Percentiles rank a stretch among this genome's conserved stretches.
phyloP scores from a whole-genome alignment of 1,140 invertebrate genomes.

The Sminthurides bifidus region DNA sequence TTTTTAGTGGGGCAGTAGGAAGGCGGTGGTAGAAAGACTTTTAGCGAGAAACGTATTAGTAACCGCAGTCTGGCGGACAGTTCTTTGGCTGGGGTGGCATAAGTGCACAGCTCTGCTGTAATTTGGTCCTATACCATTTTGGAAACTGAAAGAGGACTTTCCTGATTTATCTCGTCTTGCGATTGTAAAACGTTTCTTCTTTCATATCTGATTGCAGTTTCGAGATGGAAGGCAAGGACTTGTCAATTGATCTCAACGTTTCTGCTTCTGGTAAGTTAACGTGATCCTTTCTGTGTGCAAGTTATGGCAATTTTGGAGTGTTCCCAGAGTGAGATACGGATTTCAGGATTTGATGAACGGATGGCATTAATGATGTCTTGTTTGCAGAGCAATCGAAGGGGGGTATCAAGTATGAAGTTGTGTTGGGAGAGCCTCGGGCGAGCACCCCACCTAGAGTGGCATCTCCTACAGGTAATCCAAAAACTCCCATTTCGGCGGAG shows the following conservation, averaged over 20 bases:
- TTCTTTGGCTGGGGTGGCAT: no score
- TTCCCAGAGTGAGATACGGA: background rate
- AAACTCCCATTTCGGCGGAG: slow-evolving; percentile 50
- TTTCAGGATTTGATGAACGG: background rate
- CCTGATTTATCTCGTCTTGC: no score
- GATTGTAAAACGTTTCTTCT: no score
- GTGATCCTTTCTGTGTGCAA: background rate
- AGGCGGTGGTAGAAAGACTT: no score
- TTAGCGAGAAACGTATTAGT: no score
- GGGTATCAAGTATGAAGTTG: slow-evolving; percentile 83
- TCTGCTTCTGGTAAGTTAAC: slow-evolving; percentile 20
- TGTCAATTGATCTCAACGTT: slow-evolving; percentile 14
- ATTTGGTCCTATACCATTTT: no score
- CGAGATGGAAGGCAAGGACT: no score
- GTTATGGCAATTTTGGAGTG: background rate
- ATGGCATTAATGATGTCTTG: background rate
- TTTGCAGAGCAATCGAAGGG: slow-evolving; percentile 43
- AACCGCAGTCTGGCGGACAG: no score
- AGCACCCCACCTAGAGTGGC: slow-evolving; percentile 50
- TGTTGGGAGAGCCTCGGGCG: slow-evolving; percentile 65
- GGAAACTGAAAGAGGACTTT: no score
- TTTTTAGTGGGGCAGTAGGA: no score
- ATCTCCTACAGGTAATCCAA: slow-evolving; percentile 40
- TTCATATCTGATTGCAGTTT: no score
- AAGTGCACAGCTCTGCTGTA: no score